Evolutionary conservation across 2,797 vertebrate species (phyloP), one percentile per base, ranked within the genome.

Genomic region (Phoeniculus purpureus): DNA sequence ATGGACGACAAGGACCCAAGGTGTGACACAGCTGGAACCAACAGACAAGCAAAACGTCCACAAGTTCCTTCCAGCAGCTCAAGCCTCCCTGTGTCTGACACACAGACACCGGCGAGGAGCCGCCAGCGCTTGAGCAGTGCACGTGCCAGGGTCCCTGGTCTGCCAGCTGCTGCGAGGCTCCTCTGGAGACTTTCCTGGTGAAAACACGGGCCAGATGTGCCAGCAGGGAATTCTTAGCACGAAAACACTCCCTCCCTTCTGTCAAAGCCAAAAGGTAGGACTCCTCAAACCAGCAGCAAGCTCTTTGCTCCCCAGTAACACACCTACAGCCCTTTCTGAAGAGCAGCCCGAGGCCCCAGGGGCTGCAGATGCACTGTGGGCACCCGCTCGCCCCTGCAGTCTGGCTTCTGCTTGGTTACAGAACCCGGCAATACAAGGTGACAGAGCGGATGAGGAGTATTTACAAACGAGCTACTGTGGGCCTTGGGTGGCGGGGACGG

Each of bases 361-460:
- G 96, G 96, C 96, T 97, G 94, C 82, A 97, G 96, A 97, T 81
- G 94, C 96, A 98, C 97, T 98, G 98, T 98, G 98, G 97, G 98
- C 97, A 96, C 97, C 95, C 88, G 94, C 87, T 95, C 95, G 94
- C 94, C 94, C 96, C 96, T 74, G 95, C 73, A 94, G 76, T 85
- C 87, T 95, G 91, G 87, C 77, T 89, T 91, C 87, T 85, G 87
- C 88, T 81, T 90, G 94, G 86, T 96, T 94, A 97, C 94, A 97
- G 94, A 97, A 97, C 92, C 96, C 93, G 96, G 95, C 96, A 94
- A 96, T 97, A 98, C 97, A 97, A 98, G 97, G 96, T 97, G 97
- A 97, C 96, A 98, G 94, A 97, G 55, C 95, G 96, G 95, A 94
- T 81, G 73, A 87, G 91, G 96, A 61, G 67, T 96, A 97, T 97